Percentiles rank a stretch among this genome's conserved stretches.
phyloP scores from a whole-genome alignment of 2,888 invertebrate species.

The Rapana venosa region DNA sequence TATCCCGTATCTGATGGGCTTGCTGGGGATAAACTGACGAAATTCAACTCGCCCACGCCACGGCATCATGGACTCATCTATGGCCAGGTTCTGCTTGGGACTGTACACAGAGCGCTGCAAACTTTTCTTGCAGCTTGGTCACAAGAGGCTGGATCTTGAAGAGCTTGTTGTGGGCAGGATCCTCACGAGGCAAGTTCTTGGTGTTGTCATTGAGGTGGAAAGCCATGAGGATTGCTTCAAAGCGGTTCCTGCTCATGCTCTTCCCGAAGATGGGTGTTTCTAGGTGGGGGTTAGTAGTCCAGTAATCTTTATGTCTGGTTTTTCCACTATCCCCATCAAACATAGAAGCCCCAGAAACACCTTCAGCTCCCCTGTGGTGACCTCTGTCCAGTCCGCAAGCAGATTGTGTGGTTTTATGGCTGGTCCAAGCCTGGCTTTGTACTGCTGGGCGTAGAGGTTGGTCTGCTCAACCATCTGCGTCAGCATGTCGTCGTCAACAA shows the following conservation, averaged over 20 bases:
- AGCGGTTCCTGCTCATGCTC: conserved; percentile 2
- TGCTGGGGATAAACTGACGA: conserved; percentile 16
- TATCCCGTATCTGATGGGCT: conserved; percentile 20
- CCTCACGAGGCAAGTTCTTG: background rate
- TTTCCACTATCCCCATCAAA: background rate
- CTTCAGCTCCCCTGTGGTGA: background rate
- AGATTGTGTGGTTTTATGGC: conserved; percentile 5
- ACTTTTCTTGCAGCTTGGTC: conserved; percentile 3
- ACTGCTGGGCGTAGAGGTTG: conserved; percentile 20
- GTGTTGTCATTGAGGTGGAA: conserved; percentile 7
- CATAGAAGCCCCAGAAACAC: background rate
- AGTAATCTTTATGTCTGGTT: conserved; percentile 7
- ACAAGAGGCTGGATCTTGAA: conserved; percentile 17
- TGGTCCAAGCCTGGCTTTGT: background rate
- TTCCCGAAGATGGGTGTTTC: background rate
- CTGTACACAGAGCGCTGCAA: background rate
- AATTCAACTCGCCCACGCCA: conserved; percentile 23
- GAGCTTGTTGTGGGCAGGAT: conserved; percentile 29
- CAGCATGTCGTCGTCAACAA: background rate
- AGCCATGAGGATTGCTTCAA: conserved; percentile 4
- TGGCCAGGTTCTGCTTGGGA: background rate
- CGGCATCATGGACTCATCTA: conserved; percentile 25
- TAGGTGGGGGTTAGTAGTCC: background rate
- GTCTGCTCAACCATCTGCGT: conserved; percentile 7
- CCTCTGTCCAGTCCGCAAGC: background rate